phyloP scores from a whole-genome alignment of 2,113 vertebrate species.

The Pholis gunnellus region DNA sequence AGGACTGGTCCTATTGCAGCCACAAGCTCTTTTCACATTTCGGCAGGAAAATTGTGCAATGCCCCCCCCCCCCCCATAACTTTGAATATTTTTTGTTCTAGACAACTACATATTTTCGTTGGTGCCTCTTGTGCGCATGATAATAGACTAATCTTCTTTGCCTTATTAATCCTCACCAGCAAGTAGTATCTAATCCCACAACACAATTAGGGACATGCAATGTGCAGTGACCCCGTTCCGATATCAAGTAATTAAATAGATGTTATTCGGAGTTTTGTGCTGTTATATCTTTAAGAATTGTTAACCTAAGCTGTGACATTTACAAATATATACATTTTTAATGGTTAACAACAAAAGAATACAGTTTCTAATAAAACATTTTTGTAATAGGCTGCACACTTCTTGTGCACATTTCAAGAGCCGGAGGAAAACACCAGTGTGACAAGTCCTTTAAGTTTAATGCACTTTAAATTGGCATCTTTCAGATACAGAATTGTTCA shows the following conservation, averaged over 20 bases:
- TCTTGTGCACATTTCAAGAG: constrained; percentile 18
- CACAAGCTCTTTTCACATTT: neutral
- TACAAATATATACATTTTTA: constrained; percentile 37
- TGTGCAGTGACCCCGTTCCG: neutral
- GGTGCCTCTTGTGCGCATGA: neutral
- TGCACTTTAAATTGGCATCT: constrained; percentile 49
- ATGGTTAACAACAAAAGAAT: constrained; percentile 45
- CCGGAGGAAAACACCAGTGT: constrained; percentile 18
- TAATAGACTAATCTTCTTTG: constrained; percentile 51
- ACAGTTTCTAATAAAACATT: constrained; percentile 49
- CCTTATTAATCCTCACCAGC: constrained; percentile 33
- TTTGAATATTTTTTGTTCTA: neutral
- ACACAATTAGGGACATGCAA: neutral
- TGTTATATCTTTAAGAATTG: neutral
- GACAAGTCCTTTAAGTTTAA: constrained; percentile 55
- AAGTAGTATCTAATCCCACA: constrained; percentile 12
- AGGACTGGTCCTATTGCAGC: neutral
- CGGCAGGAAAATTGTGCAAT: neutral
- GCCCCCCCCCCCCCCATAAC: neutral
- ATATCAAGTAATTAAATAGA: neutral
- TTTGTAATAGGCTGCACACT: neutral
- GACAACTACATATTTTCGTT: constrained; percentile 11
- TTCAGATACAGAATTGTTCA: constrained; percentile 35
- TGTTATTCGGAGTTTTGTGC: neutral
- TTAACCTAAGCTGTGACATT: neutral